Percentiles rank a stretch among this genome's conserved stretches.
These are phyloP conservation scores for Sebastes oblongus DNA, from an alignment of 2,797 vertebrate species.

Conservation along the genomic window DNA sequence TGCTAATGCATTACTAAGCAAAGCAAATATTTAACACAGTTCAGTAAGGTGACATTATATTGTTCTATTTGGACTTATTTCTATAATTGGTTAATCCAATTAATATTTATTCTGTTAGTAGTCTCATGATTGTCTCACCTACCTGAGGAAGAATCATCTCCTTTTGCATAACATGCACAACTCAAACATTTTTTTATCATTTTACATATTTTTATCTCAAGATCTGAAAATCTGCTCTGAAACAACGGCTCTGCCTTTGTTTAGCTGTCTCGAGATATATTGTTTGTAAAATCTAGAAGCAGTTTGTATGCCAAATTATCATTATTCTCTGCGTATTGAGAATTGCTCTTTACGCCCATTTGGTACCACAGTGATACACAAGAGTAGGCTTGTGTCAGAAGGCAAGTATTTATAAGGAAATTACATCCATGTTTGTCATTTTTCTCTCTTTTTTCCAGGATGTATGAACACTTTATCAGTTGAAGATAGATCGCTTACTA, in stretches of 20 bases:
- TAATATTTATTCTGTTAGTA: not conserved
- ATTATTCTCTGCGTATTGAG: not conserved
- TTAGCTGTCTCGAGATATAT: not conserved
- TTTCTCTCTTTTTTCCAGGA: conserved; percentile 43
- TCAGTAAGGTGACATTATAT: not conserved
- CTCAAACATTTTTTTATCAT: not conserved
- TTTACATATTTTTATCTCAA: not conserved
- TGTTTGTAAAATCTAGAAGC: not conserved
- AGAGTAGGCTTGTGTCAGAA: conserved; percentile 13
- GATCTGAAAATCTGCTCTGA: not conserved
- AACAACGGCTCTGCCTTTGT: not conserved
- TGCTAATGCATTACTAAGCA: not conserved
- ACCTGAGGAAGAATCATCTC: conserved; percentile 9
- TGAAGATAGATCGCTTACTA: conserved; percentile 25
- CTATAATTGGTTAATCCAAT: conserved; percentile 7
- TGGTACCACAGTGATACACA: not conserved
- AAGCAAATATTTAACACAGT: conserved; percentile 10
- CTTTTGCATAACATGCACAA: not conserved
- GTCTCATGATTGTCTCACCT: conserved; percentile 3
- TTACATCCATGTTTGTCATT: not conserved
- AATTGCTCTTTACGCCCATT: not conserved
- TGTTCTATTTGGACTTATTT: not conserved
- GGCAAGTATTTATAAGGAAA: conserved; percentile 21
- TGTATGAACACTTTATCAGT: conserved; percentile 32
- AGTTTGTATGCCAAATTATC: not conserved